Percentiles rank a stretch among this genome's conserved stretches.
phyloP scores from a whole-genome alignment of 2,797 vertebrate species.

The Sebastes variabilis region DNA sequence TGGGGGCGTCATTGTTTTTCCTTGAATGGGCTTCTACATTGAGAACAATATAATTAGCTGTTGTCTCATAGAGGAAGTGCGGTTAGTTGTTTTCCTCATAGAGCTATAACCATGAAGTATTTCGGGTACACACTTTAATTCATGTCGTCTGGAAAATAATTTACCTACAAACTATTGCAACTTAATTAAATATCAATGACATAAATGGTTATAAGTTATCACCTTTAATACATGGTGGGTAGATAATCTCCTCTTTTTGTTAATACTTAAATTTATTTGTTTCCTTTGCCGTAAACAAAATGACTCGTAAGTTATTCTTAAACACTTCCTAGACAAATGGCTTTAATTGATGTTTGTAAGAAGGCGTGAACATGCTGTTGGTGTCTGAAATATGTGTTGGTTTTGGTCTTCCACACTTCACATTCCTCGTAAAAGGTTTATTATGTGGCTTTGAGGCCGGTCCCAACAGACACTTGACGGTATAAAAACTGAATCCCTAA shows the following conservation, averaged over 20 bases:
- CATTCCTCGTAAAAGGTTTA: slow-evolving; percentile 61
- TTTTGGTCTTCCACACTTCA: slow-evolving; percentile 39
- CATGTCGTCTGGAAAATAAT: not conserved
- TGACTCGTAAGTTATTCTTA: slow-evolving; percentile 38
- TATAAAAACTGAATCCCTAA: slow-evolving; percentile 63
- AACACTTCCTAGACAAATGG: slow-evolving; percentile 15
- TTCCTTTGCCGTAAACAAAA: slow-evolving; percentile 37
- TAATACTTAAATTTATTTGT: slow-evolving; percentile 11
- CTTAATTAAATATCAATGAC: slow-evolving; percentile 7
- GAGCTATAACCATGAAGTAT: slow-evolving; percentile 25
- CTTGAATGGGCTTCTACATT: slow-evolving; percentile 23
- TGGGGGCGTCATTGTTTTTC: slow-evolving; percentile 51
- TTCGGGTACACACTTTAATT: not conserved
- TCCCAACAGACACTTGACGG: slow-evolving; percentile 15
- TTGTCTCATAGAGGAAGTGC: slow-evolving; percentile 55
- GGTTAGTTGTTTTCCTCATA: slow-evolving; percentile 69
- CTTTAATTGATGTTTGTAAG: slow-evolving; percentile 26
- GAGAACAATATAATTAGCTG: slow-evolving; percentile 59
- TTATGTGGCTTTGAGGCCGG: slow-evolving; percentile 56
- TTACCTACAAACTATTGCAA: not conserved
- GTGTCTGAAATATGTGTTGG: slow-evolving; percentile 48
- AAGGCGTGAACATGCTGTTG: slow-evolving; percentile 35
- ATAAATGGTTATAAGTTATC: not conserved
- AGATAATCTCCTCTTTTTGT: not conserved
- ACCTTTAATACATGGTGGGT: slow-evolving; percentile 14